Conservation (phyloP, 2,888 invertebrate genomes). For the Eugnorisma glareosa region DNA sequence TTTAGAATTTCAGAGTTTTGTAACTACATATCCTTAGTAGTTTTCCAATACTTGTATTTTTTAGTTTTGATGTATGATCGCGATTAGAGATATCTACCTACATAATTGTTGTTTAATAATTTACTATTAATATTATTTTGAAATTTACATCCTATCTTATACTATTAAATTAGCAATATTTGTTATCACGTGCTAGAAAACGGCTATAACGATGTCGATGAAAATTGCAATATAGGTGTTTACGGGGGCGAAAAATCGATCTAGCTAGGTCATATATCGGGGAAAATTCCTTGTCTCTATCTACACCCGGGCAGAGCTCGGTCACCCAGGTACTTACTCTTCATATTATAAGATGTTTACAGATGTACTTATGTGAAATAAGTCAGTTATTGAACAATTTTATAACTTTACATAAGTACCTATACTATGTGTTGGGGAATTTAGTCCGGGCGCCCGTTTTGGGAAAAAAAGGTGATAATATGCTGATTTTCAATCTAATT, state of each 20-base stretch:
- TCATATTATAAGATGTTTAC: too few species aligned
- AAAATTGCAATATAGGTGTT: not conserved
- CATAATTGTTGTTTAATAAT: not conserved
- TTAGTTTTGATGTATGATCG: not conserved
- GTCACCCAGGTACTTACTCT: too few species aligned
- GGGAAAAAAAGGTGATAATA: not conserved
- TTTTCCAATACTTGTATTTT: too few species aligned
- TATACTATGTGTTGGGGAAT: not conserved
- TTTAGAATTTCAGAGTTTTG: not conserved
- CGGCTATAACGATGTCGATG: not conserved
- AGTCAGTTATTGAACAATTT: not conserved
- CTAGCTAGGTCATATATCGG: not conserved
- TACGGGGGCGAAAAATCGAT: not conserved
- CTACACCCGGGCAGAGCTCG: too few species aligned
- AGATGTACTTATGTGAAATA: not conserved
- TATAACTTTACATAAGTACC: too few species aligned
- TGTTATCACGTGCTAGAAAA: not conserved
- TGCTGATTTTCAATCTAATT: not conserved
- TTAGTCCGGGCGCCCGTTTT: not conserved
- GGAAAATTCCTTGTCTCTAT: too few species aligned
- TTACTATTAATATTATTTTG: not conserved
- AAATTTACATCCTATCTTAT: not conserved
- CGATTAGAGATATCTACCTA: not conserved
- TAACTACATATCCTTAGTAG: not conserved
- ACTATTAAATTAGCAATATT: not conserved